phyloP scores from a whole-genome alignment of 2,113 vertebrate species.

The Oriolus oriolus region DNA sequence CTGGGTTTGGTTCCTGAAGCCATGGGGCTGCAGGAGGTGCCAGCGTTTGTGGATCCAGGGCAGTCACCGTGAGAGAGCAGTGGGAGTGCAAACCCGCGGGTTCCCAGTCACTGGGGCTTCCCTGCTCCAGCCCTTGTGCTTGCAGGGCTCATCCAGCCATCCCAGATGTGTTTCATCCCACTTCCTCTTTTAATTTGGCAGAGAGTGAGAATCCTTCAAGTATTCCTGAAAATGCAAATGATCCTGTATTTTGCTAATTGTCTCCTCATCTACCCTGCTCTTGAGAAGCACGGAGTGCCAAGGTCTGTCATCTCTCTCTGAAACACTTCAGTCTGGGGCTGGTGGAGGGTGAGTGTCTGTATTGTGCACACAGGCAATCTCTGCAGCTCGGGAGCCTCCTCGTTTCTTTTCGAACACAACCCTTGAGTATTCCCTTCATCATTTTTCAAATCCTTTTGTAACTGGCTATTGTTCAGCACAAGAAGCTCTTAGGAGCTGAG shows the following conservation, averaged over 20 bases:
- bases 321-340: neutral
- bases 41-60: neutral
- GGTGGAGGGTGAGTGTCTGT: neutral
- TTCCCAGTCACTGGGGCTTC: neutral
- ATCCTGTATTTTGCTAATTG: neutral
- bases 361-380: slow-evolving; percentile 19
- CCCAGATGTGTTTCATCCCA: neutral
- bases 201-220: neutral
- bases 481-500: slow-evolving; percentile 12
- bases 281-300: neutral
- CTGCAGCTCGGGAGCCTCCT: slow-evolving; percentile 7
- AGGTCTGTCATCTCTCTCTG: neutral
- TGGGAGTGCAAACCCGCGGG: neutral
- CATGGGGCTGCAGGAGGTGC: neutral
- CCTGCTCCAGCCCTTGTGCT: neutral
- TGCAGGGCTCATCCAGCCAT: neutral
- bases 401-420: neutral
- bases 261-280: slow-evolving; percentile 1
- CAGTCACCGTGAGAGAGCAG: neutral
- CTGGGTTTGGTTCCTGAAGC: neutral
- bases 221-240: slow-evolving; percentile 31
- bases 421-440: slow-evolving; percentile 29
- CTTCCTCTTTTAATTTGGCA: neutral
- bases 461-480: neutral
- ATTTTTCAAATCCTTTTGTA: slow-evolving; percentile 14